phyloP scores from a whole-genome alignment of 1,140 invertebrate species.

The Macrobrachium rosenbergii region DNA sequence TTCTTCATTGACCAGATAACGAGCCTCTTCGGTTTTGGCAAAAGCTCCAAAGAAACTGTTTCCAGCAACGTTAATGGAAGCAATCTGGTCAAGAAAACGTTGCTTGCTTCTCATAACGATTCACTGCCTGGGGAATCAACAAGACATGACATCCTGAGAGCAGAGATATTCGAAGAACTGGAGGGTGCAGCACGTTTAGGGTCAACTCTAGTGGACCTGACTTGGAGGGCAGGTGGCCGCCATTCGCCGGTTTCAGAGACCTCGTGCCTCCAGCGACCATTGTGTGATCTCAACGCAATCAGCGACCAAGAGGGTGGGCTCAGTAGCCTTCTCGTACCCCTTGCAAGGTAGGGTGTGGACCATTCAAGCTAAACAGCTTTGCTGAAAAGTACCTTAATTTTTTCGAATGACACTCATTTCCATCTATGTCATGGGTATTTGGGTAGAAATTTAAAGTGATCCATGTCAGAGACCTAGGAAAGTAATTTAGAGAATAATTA shows the following conservation, averaged over 20 bases:
- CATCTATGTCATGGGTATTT: too few species aligned
- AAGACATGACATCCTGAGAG: background rate
- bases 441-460: too few species aligned
- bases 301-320: slow-evolving; percentile 32
- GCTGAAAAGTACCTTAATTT: too few species aligned
- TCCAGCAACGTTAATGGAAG: background rate
- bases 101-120: background rate
- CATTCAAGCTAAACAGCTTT: background rate
- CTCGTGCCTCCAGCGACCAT: slow-evolving; percentile 44
- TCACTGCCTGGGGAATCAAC: background rate
- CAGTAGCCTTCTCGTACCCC: slow-evolving; percentile 20
- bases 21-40: background rate
- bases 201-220: slow-evolving; percentile 16
- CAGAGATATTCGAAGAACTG: slow-evolving; percentile 10
- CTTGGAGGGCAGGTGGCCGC: background rate
- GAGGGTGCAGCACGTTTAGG: slow-evolving; percentile 25
- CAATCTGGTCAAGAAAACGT: slow-evolving; percentile 13
- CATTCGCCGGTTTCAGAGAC: slow-evolving; percentile 1
- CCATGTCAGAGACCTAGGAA: too few species aligned
- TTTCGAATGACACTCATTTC: too few species aligned
- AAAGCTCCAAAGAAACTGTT: background rate
- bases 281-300: slow-evolving; percentile 44
- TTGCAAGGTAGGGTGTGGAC: slow-evolving; percentile 33
- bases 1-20: background rate
- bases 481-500: too few species aligned